Percentiles rank a stretch among this genome's conserved stretches.
Evolutionary conservation across 1,140 invertebrate genomes (phyloP).

Genomic region (Ips typographus): DNA sequence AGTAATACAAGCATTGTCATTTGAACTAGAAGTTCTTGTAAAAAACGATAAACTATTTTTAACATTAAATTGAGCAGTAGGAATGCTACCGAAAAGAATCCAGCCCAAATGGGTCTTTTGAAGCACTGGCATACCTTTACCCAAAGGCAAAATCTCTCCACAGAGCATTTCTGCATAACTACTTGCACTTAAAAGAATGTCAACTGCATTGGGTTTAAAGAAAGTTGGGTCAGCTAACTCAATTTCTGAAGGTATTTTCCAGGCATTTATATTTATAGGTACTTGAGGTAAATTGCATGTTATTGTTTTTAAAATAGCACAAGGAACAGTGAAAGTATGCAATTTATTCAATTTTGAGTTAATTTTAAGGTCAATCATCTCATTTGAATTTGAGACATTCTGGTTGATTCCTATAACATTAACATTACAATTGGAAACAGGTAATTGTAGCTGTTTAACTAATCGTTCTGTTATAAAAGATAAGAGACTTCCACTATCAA

Average conservation of each 20-base stretch:
- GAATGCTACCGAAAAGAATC: no score
- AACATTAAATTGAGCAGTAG: no score
- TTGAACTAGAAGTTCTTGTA: not conserved
- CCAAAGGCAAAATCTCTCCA: not conserved
- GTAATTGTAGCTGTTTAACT: no score
- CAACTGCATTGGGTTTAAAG: no score
- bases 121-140: not conserved
- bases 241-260: no score
- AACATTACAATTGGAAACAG: no score
- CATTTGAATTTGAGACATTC: not conserved
- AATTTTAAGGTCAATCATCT: constrained; percentile 5
- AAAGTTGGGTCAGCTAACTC: no score
- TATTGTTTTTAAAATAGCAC: not conserved
- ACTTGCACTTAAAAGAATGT: not conserved
- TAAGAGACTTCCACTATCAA: no score
- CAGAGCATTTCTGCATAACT: not conserved
- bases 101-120: no score
- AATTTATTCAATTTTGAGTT: not conserved
- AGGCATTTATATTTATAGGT: no score
- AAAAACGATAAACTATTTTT: not conserved
- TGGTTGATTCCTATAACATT: not conserved
- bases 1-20: not conserved
- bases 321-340: not conserved
- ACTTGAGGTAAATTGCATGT: not conserved
- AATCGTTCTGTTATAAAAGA: no score